phyloP scores from a whole-genome alignment of 2,888 invertebrate species.

The Pseudococcus jackbeardsleyi region DNA sequence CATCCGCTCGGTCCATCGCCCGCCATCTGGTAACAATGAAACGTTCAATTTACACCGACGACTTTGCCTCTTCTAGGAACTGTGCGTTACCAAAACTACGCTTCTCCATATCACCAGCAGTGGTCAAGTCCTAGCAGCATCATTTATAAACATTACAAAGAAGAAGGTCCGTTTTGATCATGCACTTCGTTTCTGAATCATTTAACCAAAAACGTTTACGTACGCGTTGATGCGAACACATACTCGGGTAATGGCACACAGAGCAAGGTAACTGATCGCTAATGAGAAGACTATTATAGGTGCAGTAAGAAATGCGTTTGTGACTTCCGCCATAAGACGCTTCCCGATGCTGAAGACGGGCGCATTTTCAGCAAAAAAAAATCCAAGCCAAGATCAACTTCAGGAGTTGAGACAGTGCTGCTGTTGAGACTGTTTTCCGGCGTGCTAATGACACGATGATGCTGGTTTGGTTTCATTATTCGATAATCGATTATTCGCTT shows the following conservation, averaged over 20 bases:
- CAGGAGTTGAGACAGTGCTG: too few relatives aligned
- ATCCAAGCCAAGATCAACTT: not conserved
- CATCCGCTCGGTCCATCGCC: conserved; percentile 9
- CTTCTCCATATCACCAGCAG: not conserved
- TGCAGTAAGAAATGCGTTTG: not conserved
- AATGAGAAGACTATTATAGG: not conserved
- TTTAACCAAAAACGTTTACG: conserved; percentile 23
- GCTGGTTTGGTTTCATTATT: conserved; percentile 28
- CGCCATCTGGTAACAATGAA: conserved; percentile 45
- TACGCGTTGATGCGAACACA: conserved; percentile 5
- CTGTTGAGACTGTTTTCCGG: not conserved
- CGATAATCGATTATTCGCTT: conserved; percentile 44
- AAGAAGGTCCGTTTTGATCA: not conserved
- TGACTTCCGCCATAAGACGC: not conserved
- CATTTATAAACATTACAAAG: conserved; percentile 3
- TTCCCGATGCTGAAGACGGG: not conserved
- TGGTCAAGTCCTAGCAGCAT: not conserved
- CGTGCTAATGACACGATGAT: conserved; percentile 11
- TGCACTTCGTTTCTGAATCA: not conserved
- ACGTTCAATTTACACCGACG: conserved; percentile 17
- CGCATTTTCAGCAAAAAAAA: not conserved
- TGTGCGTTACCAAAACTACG: conserved; percentile 16
- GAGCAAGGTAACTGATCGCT: not conserved
- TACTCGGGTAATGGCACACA: not conserved
- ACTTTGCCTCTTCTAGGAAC: not conserved